Conservation (phyloP, 2,113 vertebrate genomes). For the Thermophis baileyi region DNA sequence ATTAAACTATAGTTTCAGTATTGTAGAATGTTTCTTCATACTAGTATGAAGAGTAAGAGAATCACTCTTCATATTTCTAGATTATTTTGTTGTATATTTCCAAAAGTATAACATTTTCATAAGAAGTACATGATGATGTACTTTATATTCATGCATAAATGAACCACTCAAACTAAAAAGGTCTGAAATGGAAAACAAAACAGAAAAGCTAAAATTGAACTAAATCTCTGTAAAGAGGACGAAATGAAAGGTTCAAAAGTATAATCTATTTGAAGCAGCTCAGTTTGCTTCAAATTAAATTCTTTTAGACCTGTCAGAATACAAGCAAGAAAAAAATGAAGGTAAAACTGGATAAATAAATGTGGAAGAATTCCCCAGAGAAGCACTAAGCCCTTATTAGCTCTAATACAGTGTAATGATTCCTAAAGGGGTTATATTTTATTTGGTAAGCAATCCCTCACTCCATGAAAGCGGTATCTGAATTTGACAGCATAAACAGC, state of each 20-base stretch:
- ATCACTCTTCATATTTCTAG: conserved; percentile 6
- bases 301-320: conserved; percentile 19
- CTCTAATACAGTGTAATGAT: conserved; percentile 26
- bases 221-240: conserved; percentile 10
- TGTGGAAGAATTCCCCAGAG: background rate
- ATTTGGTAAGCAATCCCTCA: conserved; percentile 11
- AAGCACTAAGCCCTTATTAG: background rate
- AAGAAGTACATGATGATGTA: conserved; percentile 36
- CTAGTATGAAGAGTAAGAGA: background rate
- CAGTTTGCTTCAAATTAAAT: conserved; percentile 22
- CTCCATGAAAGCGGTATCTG: background rate
- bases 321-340: background rate
- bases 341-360: conserved; percentile 24
- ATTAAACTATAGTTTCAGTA: background rate
- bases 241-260: background rate
- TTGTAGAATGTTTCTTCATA: background rate
- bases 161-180: conserved; percentile 7
- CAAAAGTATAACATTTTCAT: conserved; percentile 27
- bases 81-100: conserved; percentile 27
- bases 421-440: conserved; percentile 15
- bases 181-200: conserved; percentile 17
- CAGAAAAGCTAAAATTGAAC: conserved; percentile 17
- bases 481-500: background rate
- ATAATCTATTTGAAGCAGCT: conserved; percentile 12
- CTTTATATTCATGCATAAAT: conserved; percentile 26